Conservation (phyloP, 2,888 invertebrate genomes). For the Zygothrica quintamaculata region DNA sequence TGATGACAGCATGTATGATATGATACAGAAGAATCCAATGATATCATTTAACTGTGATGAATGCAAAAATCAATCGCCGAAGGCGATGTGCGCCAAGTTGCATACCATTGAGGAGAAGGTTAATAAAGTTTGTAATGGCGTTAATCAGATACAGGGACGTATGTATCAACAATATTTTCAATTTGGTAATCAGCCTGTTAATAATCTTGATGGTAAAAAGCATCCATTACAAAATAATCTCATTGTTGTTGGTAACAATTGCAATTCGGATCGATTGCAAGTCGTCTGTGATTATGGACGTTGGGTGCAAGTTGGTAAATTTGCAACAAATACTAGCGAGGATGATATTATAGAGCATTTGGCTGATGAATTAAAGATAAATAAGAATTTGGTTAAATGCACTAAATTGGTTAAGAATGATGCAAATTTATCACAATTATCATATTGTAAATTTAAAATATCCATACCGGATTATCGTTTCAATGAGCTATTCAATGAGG, state of each 20-base stretch:
- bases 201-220: conserved; percentile 74
- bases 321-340: conserved; percentile 81
- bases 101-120: conserved; percentile 82
- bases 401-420: conserved; percentile 82
- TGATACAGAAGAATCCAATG: conserved; percentile 82
- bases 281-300: conserved; percentile 82
- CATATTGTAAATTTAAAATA: conserved; percentile 82
- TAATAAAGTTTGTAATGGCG: conserved; percentile 81
- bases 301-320: conserved; percentile 82
- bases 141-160: conserved; percentile 82
- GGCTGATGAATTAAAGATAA: conserved; percentile 81
- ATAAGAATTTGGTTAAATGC: conserved; percentile 81
- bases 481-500: conserved; percentile 83
- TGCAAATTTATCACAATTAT: conserved; percentile 81
- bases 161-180: conserved; percentile 83
- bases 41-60: conserved; percentile 82
- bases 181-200: conserved; percentile 78
- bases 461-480: conserved; percentile 83
- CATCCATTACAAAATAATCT: conserved; percentile 81
- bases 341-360: conserved; percentile 82
- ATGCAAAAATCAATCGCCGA: conserved; percentile 81
- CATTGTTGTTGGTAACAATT: conserved; percentile 82
- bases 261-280: conserved; percentile 82
- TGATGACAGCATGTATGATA: conserved; percentile 79
- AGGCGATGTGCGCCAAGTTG: conserved; percentile 74